These are phyloP conservation scores for Caenorhabditis tropicalis DNA, from an alignment of 1,140 invertebrate species.

Conservation along the genomic window DNA sequence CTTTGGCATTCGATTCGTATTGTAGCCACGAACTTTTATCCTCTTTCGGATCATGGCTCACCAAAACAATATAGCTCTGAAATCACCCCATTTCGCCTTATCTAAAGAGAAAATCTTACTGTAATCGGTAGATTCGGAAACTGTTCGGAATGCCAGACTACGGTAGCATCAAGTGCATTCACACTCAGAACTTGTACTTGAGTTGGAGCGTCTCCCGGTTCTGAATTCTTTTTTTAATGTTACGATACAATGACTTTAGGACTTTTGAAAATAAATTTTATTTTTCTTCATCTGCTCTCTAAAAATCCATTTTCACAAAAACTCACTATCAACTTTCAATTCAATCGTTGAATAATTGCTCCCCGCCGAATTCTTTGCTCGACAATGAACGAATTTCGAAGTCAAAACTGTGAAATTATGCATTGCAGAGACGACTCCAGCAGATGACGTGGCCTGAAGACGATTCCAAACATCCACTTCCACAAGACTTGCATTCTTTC, in stretches of 20 bases:
- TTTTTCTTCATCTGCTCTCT: too few relatives aligned
- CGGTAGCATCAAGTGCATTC: conserved; percentile 3
- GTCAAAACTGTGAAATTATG: conserved; percentile 32
- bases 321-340: conserved; percentile 35
- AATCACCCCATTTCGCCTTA: neutral
- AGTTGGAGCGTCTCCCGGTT: conserved; percentile 41
- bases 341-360: conserved; percentile 31
- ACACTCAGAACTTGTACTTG: conserved; percentile 29
- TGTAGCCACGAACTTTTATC: conserved; percentile 7
- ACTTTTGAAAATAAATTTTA: neutral
- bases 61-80: neutral
- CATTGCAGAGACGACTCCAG: conserved; percentile 15
- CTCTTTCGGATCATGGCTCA: neutral
- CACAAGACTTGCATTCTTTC: neutral
- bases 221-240: neutral
- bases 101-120: neutral
- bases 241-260: too few relatives aligned
- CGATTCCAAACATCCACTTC: conserved; percentile 37
- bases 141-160: conserved; percentile 23
- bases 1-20: conserved; percentile 36
- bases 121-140: conserved; percentile 31
- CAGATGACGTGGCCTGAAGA: conserved; percentile 36
- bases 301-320: neutral
- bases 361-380: conserved; percentile 48
- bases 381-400: conserved; percentile 41